Evolutionary conservation across 2,113 vertebrate species (phyloP).

Genomic region (Mugil cephalus): DNA sequence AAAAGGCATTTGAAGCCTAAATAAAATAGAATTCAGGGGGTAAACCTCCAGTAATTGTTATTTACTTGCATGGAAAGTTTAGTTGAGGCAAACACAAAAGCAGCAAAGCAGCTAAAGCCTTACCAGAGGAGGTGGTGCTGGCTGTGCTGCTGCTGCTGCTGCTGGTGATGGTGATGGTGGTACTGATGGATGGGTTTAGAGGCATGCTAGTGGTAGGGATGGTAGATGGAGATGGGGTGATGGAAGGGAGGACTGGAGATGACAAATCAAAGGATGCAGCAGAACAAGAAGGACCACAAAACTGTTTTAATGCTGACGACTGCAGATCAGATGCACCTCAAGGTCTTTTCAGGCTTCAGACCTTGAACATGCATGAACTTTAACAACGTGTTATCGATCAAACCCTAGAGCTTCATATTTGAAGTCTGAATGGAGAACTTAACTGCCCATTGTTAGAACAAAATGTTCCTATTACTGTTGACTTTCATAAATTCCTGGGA

Average conservation of each 20-base stretch:
- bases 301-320: slow-evolving; percentile 8
- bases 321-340: too few species aligned
- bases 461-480: slow-evolving; percentile 4
- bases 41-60: background rate
- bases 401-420: too few species aligned
- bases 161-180: slow-evolving; percentile 4
- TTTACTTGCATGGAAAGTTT: background rate
- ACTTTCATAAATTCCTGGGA: background rate
- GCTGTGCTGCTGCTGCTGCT: background rate
- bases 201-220: slow-evolving; percentile 64
- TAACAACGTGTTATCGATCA: too few species aligned
- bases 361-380: too few species aligned
- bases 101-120: slow-evolving; percentile 49
- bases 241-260: slow-evolving; percentile 67
- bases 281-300: slow-evolving; percentile 15
- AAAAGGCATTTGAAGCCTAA: too few species aligned
- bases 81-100: slow-evolving; percentile 6
- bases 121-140: slow-evolving; percentile 61
- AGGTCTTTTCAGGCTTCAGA: too few species aligned
- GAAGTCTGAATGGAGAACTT: background rate
- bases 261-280: slow-evolving; percentile 48
- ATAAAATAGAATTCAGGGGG: background rate
- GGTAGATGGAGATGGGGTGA: slow-evolving; percentile 52
- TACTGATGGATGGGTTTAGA: slow-evolving; percentile 57
- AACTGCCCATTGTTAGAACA: background rate